Evolutionary conservation across 2,888 invertebrate genomes (phyloP).

Genomic region (Bursaphelenchus okinawaensis): DNA sequence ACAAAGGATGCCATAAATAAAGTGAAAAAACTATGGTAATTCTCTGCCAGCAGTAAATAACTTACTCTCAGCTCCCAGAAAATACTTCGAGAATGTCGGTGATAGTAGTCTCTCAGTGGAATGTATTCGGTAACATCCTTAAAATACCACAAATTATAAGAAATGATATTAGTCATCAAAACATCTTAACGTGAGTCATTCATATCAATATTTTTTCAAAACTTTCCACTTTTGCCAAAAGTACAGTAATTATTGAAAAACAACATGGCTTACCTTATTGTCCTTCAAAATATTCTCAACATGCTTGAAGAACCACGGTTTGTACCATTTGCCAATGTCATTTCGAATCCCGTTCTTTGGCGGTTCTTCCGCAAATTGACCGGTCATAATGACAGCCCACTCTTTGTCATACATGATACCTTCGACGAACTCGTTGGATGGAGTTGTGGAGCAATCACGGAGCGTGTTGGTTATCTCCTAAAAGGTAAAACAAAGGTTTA

Average conservation of each 20-base stretch:
- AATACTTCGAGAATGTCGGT: conserved; percentile 73
- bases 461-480: conserved; percentile 64
- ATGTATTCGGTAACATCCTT: conserved; percentile 63
- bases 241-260: too few relatives aligned
- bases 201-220: too few relatives aligned
- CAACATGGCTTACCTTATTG: conserved; percentile 22
- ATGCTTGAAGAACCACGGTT: conserved; percentile 79
- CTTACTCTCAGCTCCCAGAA: conserved; percentile 77
- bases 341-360: conserved; percentile 62
- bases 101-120: conserved; percentile 75
- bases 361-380: conserved; percentile 64
- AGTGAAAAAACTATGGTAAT: background rate
- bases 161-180: background rate
- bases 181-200: too few relatives aligned
- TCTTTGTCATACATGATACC: conserved; percentile 68
- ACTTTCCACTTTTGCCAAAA: background rate
- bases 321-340: conserved; percentile 71
- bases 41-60: conserved; percentile 4
- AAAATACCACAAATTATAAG: conserved; percentile 2
- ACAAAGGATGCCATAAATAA: background rate
- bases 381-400: conserved; percentile 73
- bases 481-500: conserved; percentile 7
- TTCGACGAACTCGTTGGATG: conserved; percentile 71
- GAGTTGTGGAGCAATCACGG: conserved; percentile 62
- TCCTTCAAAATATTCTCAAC: conserved; percentile 63